These are phyloP conservation scores for Phyllostomus discolor DNA, from an alignment of 2,113 vertebrate species.

Conservation along the genomic window DNA sequence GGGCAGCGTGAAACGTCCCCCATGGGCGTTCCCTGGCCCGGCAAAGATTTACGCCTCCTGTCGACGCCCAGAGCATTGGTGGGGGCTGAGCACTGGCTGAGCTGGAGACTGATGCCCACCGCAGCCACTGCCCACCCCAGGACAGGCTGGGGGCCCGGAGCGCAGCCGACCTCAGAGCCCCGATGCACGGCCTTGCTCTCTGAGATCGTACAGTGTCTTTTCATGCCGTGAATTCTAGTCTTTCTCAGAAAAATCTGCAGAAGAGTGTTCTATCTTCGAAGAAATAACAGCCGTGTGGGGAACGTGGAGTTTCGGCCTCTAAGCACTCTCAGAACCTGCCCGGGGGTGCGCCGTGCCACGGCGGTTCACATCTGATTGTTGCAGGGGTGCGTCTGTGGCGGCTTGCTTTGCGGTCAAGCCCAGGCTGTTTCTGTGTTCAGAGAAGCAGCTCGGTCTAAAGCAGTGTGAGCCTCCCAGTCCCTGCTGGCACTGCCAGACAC, in stretches of 20 bases:
- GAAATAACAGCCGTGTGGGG: background rate
- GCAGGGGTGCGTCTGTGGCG: background rate
- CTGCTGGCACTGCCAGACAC: background rate
- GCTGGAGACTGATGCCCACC: background rate
- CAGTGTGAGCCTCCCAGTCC: background rate
- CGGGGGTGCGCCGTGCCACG: background rate
- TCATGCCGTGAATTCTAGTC: slow-evolving; percentile 13
- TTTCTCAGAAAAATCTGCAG: background rate
- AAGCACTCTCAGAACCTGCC: background rate
- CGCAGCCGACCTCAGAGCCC: slow-evolving; percentile 18
- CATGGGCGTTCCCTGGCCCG: background rate
- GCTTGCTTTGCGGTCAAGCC: background rate
- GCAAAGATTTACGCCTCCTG: slow-evolving; percentile 35
- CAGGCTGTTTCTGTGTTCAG: background rate
- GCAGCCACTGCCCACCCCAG: background rate
- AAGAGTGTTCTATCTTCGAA: slow-evolving; percentile 16
- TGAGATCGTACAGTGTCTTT: background rate
- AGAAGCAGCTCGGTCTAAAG: background rate
- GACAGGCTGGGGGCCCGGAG: background rate
- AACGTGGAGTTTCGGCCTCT: background rate
- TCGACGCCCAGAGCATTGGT: background rate
- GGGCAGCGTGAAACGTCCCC: background rate
- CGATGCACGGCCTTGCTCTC: slow-evolving; percentile 24
- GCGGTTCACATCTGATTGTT: background rate
- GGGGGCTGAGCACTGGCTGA: background rate